Conservation (phyloP, 2,797 vertebrate genomes). For the Coendou prehensilis region DNA sequence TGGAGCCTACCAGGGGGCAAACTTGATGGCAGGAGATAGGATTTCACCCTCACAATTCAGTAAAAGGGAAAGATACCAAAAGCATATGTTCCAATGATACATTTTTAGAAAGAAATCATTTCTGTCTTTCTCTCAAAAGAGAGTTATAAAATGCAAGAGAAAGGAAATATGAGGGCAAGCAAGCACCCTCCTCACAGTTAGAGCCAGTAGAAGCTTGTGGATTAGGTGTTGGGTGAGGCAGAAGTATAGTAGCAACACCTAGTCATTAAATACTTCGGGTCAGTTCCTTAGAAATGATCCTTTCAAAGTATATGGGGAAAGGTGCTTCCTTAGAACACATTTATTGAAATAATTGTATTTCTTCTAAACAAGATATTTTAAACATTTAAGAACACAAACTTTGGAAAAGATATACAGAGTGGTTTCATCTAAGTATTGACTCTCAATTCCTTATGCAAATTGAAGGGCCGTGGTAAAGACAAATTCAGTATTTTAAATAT, state of each 20-base stretch:
- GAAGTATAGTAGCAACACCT: background rate
- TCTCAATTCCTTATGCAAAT: constrained; percentile 50
- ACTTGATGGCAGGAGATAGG: background rate
- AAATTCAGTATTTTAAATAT: constrained; percentile 28
- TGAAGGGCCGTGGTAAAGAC: constrained; percentile 6
- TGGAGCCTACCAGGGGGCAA: constrained; percentile 4
- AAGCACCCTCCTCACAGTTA: background rate
- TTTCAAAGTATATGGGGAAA: background rate
- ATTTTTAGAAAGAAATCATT: background rate
- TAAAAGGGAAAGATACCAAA: constrained; percentile 39
- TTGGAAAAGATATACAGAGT: constrained; percentile 10
- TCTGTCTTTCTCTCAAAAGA: background rate
- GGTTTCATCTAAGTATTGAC: constrained; percentile 24
- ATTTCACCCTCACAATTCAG: constrained; percentile 34
- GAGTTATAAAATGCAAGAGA: constrained; percentile 16
- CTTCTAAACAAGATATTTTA: constrained; percentile 49
- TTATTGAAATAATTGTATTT: constrained; percentile 58
- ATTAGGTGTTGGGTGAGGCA: background rate
- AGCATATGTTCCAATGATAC: background rate
- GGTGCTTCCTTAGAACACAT: constrained; percentile 22
- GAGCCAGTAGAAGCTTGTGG: background rate
- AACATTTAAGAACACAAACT: constrained; percentile 59
- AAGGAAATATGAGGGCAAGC: background rate
- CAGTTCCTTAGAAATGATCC: constrained; percentile 22
- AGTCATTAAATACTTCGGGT: background rate